Percentiles rank a stretch among this genome's conserved stretches.
phyloP scores from a whole-genome alignment of 2,113 vertebrate species.

The Lophius piscatorius region DNA sequence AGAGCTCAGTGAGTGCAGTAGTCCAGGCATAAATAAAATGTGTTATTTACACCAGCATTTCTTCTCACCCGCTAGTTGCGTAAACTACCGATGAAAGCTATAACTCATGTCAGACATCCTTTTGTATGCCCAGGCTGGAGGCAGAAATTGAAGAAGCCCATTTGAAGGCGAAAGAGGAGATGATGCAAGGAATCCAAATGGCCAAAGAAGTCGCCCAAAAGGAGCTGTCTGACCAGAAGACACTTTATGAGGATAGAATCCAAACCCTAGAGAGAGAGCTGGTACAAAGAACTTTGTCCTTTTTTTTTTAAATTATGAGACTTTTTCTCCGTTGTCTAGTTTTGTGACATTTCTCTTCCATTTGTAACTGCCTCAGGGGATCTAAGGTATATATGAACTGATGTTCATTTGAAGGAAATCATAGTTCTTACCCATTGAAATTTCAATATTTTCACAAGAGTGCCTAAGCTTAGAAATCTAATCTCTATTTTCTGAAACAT shows the following conservation, averaged over 20 bases:
- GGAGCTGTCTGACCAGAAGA: conserved; percentile 87
- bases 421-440: not conserved
- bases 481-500: too few species aligned
- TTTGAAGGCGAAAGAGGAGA: conserved; percentile 91
- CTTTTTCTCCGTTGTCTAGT: not conserved
- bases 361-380: not conserved
- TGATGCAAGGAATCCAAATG: conserved; percentile 94
- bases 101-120: conserved; percentile 2
- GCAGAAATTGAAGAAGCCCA: conserved; percentile 92
- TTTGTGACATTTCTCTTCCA: not conserved
- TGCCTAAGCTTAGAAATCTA: too few species aligned
- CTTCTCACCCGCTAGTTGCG: not conserved
- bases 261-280: conserved; percentile 85
- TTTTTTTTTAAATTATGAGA: too few species aligned
- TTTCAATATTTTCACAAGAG: too few species aligned
- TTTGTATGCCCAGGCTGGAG: conserved; percentile 83
- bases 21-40: not conserved
- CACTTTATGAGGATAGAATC: conserved; percentile 87
- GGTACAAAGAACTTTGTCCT: conserved; percentile 75
- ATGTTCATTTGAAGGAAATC: not conserved
- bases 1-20: conserved; percentile 84
- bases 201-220: conserved; percentile 92
- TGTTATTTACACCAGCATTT: not conserved
- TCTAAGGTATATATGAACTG: not conserved
- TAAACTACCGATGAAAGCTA: not conserved